Evolutionary conservation across 2,113 vertebrate species (phyloP).

Genomic region (Periophthalmus modestus): DNA sequence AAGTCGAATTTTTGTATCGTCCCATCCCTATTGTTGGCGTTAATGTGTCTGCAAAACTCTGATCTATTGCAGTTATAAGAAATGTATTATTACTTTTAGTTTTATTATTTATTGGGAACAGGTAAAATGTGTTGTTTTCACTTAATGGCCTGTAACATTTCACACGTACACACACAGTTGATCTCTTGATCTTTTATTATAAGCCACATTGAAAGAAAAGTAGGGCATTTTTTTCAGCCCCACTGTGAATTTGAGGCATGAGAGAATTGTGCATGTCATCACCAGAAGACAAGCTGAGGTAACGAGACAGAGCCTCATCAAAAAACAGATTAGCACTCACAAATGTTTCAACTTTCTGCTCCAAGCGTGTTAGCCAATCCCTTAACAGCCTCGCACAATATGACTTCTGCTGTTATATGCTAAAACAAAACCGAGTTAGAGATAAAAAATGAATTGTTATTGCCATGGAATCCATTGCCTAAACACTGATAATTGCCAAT

Average conservation of each 20-base stretch:
- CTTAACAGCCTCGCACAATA: conserved; percentile 21
- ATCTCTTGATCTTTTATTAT: not conserved
- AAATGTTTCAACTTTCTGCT: conserved; percentile 23
- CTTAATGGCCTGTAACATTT: too few species aligned
- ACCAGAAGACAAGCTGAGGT: conserved; percentile 4
- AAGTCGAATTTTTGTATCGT: too few species aligned
- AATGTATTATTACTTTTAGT: too few species aligned
- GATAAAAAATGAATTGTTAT: conserved; percentile 60
- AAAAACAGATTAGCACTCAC: conserved; percentile 7
- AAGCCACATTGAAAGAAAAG: not conserved
- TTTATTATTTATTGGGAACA: too few species aligned
- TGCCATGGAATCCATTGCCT: conserved; percentile 57
- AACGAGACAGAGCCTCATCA: conserved; percentile 15
- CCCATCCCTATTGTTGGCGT: too few species aligned
- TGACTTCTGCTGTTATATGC: conserved; percentile 39
- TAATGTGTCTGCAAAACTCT: too few species aligned
- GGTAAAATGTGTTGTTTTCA: too few species aligned
- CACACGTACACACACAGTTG: not conserved
- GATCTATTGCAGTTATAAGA: too few species aligned
- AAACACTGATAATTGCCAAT: conserved; percentile 69
- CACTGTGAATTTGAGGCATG: conserved; percentile 1
- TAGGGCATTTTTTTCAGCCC: not conserved
- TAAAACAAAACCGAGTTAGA: conserved; percentile 32
- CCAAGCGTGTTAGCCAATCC: conserved; percentile 20
- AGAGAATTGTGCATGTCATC: conserved; percentile 17